Conservation (phyloP, 23 tunicate species). For the Clavelina lepadiformis region DNA sequence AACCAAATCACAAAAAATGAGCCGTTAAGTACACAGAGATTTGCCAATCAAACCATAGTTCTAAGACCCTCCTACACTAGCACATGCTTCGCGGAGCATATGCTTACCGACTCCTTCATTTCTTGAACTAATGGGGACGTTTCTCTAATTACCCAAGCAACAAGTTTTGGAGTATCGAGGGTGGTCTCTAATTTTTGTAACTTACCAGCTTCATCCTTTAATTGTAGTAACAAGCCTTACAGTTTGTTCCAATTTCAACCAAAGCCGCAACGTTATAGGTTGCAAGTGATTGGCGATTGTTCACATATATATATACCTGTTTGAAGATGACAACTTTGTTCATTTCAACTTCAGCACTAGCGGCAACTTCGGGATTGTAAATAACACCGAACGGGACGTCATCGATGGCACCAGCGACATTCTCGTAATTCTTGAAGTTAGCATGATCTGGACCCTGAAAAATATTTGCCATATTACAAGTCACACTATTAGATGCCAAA, state of each 20-base stretch:
- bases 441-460: conserved; percentile 50
- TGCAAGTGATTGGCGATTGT: not conserved
- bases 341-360: conserved; percentile 26
- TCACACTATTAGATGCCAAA: not conserved
- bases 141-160: conserved; percentile 35
- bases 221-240: too few relatives aligned
- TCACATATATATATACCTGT: conserved; percentile 63
- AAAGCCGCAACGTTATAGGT: not conserved
- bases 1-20: too few relatives aligned
- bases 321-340: conserved; percentile 64
- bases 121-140: conserved; percentile 60
- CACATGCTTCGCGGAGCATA: too few relatives aligned
- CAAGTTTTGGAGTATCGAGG: not conserved
- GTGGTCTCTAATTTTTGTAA: conserved; percentile 13
- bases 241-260: too few relatives aligned
- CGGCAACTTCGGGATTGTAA: conserved; percentile 69
- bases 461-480: not conserved
- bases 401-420: conserved; percentile 82
- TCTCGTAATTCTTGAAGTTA: conserved; percentile 19
- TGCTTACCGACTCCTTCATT: conserved; percentile 61
- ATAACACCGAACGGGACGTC: conserved; percentile 80
- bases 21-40: too few relatives aligned
- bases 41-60: too few relatives aligned
- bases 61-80: too few relatives aligned
- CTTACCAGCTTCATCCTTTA: conserved; percentile 21